These are phyloP conservation scores for Eupithecia centaureata DNA, from an alignment of 2,888 invertebrate species.

Conservation along the genomic window DNA sequence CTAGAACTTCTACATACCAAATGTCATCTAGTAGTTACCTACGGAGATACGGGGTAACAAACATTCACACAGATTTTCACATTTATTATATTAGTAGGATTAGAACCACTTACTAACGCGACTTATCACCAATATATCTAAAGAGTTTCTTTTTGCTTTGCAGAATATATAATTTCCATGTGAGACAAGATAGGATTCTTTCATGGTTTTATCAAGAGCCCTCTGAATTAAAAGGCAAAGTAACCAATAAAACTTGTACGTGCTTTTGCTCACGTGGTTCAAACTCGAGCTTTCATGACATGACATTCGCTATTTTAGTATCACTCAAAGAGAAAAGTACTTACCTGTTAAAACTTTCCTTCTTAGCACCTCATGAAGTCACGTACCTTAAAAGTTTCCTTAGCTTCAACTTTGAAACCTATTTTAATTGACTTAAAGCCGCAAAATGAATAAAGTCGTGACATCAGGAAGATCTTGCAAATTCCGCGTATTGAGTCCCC, in stretches of 20 bases:
- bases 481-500: slow-evolving; percentile 61
- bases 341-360: slow-evolving; percentile 12
- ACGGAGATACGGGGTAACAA: no score
- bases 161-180: not conserved
- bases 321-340: slow-evolving; percentile 3
- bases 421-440: slow-evolving; percentile 69
- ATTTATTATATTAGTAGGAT: no score
- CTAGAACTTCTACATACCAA: no score
- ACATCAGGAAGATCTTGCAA: slow-evolving; percentile 62
- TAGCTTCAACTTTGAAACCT: slow-evolving; percentile 35
- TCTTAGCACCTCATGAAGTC: slow-evolving; percentile 6
- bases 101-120: not conserved
- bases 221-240: not conserved
- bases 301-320: not conserved
- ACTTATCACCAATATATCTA: not conserved
- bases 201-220: not conserved
- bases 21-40: no score
- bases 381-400: slow-evolving; percentile 6
- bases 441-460: slow-evolving; percentile 72
- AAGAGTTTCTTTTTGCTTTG: not conserved
- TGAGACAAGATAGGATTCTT: not conserved
- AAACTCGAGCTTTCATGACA: not conserved
- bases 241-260: slow-evolving; percentile 8
- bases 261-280: not conserved
- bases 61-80: no score